These are phyloP conservation scores for Phalanger gymnotis DNA, from an alignment of 2,797 vertebrate species.

Conservation along the genomic window DNA sequence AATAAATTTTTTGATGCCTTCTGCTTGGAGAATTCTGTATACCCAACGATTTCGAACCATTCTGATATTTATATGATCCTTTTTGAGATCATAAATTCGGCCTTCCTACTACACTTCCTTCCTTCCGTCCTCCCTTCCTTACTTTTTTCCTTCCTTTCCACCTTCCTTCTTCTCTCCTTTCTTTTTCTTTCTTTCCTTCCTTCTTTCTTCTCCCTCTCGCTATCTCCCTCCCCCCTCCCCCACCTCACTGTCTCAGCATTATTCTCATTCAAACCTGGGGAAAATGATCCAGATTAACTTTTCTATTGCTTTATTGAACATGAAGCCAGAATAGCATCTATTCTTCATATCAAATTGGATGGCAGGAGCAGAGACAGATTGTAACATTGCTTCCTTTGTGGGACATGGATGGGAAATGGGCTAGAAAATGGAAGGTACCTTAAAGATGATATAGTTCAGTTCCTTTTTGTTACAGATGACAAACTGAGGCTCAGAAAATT, in stretches of 20 bases:
- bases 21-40: no score
- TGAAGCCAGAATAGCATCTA: constrained; percentile 10
- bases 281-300: constrained; percentile 26
- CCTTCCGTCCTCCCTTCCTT: no score
- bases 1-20: no score
- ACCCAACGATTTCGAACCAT: no score
- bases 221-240: no score
- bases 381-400: not conserved
- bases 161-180: no score
- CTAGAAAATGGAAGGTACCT: not conserved
- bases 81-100: no score
- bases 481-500: not conserved
- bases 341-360: not conserved
- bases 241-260: not conserved
- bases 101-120: no score
- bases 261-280: constrained; percentile 1
- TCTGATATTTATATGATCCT: no score
- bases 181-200: no score
- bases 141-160: no score
- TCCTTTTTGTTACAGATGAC: not conserved
- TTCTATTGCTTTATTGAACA: not conserved
- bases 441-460: not conserved
- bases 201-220: no score
- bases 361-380: not conserved
- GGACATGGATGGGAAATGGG: not conserved